phyloP scores from a whole-genome alignment of 2,888 invertebrate genomes.

The Ypsolopha sequella region DNA sequence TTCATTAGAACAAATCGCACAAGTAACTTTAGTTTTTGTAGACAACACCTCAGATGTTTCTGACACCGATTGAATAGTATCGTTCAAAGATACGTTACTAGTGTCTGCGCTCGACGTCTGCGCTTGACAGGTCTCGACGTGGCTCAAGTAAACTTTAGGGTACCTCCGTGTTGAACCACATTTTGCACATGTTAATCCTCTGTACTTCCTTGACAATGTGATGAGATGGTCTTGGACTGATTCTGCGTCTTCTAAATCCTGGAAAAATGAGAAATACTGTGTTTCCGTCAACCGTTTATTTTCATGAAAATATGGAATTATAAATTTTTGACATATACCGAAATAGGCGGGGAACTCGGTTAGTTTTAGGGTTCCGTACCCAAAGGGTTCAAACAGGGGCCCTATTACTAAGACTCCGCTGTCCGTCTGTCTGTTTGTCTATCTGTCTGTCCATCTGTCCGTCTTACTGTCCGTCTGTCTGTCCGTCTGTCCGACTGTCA shows the following conservation, averaged over 20 bases:
- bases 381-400: too few species aligned
- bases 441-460: too few species aligned
- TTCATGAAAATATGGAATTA: too few species aligned
- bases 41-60: neutral
- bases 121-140: slow-evolving; percentile 9
- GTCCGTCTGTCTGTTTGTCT: too few species aligned
- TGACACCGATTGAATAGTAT: too few species aligned
- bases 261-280: slow-evolving; percentile 14
- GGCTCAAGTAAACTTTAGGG: slow-evolving; percentile 8
- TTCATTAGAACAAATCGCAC: slow-evolving; percentile 31
- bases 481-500: too few species aligned
- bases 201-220: slow-evolving; percentile 17
- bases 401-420: too few species aligned
- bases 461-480: too few species aligned
- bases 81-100: neutral
- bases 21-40: slow-evolving; percentile 11
- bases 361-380: too few species aligned
- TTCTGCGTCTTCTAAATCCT: slow-evolving; percentile 23
- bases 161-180: slow-evolving; percentile 21
- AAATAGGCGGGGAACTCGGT: too few species aligned
- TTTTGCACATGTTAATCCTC: slow-evolving; percentile 21
- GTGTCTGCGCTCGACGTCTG: neutral
- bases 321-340: too few species aligned
- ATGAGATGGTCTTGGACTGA: slow-evolving; percentile 19
- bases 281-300: too few species aligned